Conservation (phyloP, 2,113 vertebrate species). For the Poeciliopsis turrubarensis region DNA sequence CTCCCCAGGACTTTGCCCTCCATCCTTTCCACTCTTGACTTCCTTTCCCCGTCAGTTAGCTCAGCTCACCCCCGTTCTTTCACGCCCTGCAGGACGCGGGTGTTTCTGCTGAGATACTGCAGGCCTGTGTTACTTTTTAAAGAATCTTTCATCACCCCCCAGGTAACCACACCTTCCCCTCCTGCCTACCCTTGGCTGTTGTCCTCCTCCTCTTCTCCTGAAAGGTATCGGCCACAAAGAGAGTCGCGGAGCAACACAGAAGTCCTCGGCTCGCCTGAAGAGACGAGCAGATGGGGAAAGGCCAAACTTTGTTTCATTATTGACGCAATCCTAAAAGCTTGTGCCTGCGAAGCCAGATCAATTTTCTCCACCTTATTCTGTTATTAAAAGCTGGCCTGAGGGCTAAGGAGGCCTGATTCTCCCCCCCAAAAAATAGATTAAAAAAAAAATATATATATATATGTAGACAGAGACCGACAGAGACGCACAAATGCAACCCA, state of each 20-base stretch:
- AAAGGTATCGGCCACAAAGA: constrained; percentile 55
- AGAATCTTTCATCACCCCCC: constrained; percentile 48
- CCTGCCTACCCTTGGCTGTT: constrained; percentile 4
- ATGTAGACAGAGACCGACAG: constrained; percentile 35
- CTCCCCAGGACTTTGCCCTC: constrained; percentile 52
- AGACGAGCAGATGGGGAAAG: constrained; percentile 64
- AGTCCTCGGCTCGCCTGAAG: constrained; percentile 67
- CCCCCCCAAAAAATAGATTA: constrained; percentile 36
- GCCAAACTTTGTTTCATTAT: constrained; percentile 77
- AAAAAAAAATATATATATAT: constrained; percentile 13
- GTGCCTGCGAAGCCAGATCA: constrained; percentile 76
- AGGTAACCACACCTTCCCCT: constrained; percentile 69
- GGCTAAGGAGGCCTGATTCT: constrained; percentile 59
- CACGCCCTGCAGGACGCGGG: constrained; percentile 44
- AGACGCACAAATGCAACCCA: constrained; percentile 35
- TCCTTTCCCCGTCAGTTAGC: constrained; percentile 22
- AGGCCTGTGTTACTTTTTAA: constrained; percentile 21
- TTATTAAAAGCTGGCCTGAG: constrained; percentile 79
- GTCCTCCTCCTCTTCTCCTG: constrained; percentile 44
- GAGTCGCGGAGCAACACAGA: constrained; percentile 59
- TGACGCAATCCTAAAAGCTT: constrained; percentile 78
- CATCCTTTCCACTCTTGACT: constrained; percentile 51
- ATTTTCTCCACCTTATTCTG: constrained; percentile 79
- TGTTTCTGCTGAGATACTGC: constrained; percentile 38
- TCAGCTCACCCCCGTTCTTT: constrained; percentile 27